Percentiles rank a stretch among this genome's conserved stretches.
Evolutionary conservation across 2,113 vertebrate species (phyloP).

Genomic region (Herpetotheres cachinnans): DNA sequence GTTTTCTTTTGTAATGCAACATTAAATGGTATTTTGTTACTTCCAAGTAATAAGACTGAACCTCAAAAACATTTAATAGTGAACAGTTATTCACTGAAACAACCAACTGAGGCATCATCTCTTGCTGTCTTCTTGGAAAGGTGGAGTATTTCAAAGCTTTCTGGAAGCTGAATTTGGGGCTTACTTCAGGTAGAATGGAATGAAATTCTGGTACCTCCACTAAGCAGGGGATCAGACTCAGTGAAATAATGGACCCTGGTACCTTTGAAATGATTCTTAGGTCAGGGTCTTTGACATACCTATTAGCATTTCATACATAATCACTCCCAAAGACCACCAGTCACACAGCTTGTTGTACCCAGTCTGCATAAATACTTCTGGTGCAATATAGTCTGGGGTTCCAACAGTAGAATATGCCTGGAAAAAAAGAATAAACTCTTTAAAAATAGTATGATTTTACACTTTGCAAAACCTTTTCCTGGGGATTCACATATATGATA

Average conservation of each 20-base stretch:
- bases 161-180: not conserved
- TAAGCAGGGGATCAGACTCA: not conserved
- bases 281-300: slow-evolving; percentile 72
- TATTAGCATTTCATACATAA: slow-evolving; percentile 99
- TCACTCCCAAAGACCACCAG: slow-evolving; percentile 98
- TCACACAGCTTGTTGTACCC: slow-evolving; percentile 98
- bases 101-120: not conserved
- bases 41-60: not conserved
- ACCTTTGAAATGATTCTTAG: not conserved
- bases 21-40: not conserved
- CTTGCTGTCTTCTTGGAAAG: not conserved
- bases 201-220: not conserved
- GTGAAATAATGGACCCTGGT: not conserved
- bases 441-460: not conserved
- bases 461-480: not conserved
- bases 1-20: not conserved
- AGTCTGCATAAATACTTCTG: slow-evolving; percentile 96
- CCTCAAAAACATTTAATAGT: not conserved
- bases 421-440: not conserved
- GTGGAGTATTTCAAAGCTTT: not conserved
- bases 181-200: not conserved
- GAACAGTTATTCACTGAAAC: not conserved
- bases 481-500: not conserved
- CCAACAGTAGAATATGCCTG: slow-evolving; percentile 97
- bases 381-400: slow-evolving; percentile 96